A percentile compares a stretch with the other conserved stretches of the same genome.
These are phyloP conservation scores for Rallus crepitans DNA, from an alignment of 2,797 vertebrate species.

Conservation along the genomic window DNA sequence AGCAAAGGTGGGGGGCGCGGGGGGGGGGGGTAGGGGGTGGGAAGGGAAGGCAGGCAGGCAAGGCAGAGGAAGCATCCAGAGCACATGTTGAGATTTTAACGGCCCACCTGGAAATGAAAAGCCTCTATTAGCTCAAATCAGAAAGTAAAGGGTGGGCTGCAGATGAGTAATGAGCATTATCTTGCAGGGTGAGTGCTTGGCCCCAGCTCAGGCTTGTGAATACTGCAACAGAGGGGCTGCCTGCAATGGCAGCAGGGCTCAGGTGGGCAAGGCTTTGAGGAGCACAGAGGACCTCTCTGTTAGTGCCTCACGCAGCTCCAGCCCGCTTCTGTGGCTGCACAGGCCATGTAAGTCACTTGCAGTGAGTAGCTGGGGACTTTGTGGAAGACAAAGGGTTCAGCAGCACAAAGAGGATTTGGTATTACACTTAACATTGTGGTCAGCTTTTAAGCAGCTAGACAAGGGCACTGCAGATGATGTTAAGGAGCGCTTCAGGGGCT, in stretches of 20 bases:
- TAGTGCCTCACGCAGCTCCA: not conserved
- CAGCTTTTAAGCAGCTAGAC: not conserved
- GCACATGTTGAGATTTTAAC: not conserved
- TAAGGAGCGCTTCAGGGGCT: not conserved
- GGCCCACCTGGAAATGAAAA: not conserved
- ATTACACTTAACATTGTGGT: not conserved
- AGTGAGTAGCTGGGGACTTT: not conserved
- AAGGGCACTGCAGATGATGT: not conserved
- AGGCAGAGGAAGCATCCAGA: not conserved
- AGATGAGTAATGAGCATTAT: not conserved
- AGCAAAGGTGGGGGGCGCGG: not conserved
- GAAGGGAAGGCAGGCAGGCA: no score
- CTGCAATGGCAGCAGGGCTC: rapidly evolving
- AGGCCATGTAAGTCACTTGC: not conserved
- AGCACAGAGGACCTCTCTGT: not conserved
- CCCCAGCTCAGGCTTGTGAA: not conserved
- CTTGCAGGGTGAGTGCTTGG: rapidly evolving
- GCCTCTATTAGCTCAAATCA: not conserved
- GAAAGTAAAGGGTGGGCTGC: not conserved
- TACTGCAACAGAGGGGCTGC: not conserved
- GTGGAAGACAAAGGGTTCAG: not conserved
- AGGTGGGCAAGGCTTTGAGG: not conserved
- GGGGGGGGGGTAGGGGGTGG: no score
- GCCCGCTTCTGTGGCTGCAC: not conserved
- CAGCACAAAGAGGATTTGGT: not conserved